Evolutionary conservation across 2,888 invertebrate species (phyloP), one percentile per base, ranked within the genome.

Genomic region (Calameuta idolon): DNA sequence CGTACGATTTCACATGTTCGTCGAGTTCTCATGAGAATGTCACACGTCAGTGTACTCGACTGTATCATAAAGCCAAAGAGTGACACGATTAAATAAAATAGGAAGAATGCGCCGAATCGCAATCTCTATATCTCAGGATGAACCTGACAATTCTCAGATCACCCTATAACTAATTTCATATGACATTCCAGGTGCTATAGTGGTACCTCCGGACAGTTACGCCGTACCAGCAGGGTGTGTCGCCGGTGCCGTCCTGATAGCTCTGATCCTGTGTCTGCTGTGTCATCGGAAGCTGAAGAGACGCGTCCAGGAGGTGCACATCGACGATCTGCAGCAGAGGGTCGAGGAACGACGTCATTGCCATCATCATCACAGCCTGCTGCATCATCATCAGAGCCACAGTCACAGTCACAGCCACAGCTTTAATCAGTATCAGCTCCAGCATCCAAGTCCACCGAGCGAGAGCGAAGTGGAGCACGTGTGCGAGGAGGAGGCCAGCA

Each of bases 171-270:
- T 71, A 23, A 23, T 12, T 71, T 12, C 11, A 23, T 34, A 34
- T 4, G 34, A 9, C 34, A 76, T 89, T 89, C 71, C 90, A 93
- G 93, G 93, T 91, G 86, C 90, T 75, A 91, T 92, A 79, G 91
- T 89, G 78, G 92, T 92, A 86, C 93, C 93, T 89, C 92, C 94
- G 91, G 94, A 94, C 92, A 93, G 93, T 93, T 93, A 93, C 93
- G 92, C 92, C 92, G 88, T 93, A 89, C 87, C 92, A 91, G 92
- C 92, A 83, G 92, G 92, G 79, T 92, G 91, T 81, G 91, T 91
- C 79, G 91, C 92, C 80, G 91, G 93, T 80, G 92, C 92, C 79
- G 90, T 92, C 79, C 87, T 93, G 78, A 86, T 94, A 82, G 91
- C 92, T 55, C 85, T 93, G 76, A 87, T 91, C 23, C 80, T 93